Evolutionary conservation across 2,888 invertebrate genomes (phyloP).

Genomic region (Scaptodrosophila latifasciaeformis): DNA sequence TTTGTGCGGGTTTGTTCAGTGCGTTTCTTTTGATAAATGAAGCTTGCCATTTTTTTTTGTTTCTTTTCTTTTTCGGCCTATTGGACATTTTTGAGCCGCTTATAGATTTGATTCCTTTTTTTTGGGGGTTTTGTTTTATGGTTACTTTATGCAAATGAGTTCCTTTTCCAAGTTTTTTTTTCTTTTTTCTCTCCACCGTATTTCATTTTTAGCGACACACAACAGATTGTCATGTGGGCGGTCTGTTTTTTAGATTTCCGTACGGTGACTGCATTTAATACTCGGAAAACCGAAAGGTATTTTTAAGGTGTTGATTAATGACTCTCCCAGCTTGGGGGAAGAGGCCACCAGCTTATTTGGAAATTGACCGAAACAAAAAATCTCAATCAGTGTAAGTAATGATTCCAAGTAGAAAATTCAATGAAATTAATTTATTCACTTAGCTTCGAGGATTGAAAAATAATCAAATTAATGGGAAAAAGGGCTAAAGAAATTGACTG

Average conservation of each 20-base stretch:
- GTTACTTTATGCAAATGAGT: constrained; percentile 56
- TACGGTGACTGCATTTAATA: not conserved
- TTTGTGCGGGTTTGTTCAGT: no score
- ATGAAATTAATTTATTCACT: not conserved
- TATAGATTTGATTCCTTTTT: constrained; percentile 10
- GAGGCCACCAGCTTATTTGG: no score
- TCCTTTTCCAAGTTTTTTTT: constrained; percentile 22
- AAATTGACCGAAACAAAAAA: no score
- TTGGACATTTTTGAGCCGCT: constrained; percentile 8
- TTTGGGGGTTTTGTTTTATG: constrained; percentile 54
- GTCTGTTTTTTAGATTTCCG: not conserved
- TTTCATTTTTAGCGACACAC: not conserved
- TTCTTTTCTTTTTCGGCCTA: not conserved
- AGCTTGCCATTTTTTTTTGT: constrained; percentile 20
- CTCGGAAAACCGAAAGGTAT: constrained; percentile 5
- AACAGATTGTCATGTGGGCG: constrained; percentile 29
- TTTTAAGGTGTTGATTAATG: constrained; percentile 45
- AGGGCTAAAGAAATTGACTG: no score
- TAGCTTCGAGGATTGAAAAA: no score
- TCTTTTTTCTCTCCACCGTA: not conserved
- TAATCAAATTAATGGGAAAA: no score
- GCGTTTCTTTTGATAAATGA: constrained; percentile 47
- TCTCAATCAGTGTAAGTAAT: no score
- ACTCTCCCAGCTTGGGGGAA: no score
- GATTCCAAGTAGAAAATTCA: not conserved